phyloP scores from a whole-genome alignment of 2,113 vertebrate species.

The Oxygymnocypris stewartii region DNA sequence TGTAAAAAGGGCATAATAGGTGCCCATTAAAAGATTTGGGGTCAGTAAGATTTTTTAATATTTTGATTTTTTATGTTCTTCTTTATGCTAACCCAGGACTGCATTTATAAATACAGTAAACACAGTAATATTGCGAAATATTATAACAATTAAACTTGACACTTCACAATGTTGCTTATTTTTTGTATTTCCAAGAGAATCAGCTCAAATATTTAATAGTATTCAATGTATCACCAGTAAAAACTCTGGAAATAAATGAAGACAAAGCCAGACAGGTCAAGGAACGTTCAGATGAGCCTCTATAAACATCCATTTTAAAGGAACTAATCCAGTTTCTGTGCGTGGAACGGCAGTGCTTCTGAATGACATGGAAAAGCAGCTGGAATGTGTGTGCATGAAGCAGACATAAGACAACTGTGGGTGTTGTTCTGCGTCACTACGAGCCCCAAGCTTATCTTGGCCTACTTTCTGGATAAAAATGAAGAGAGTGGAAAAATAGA shows the following conservation, averaged over 20 bases:
- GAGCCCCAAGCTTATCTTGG: slow-evolving; percentile 74
- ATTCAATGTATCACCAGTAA: neutral
- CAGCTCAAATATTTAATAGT: neutral
- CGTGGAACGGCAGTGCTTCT: slow-evolving; percentile 19
- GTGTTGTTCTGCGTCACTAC: slow-evolving; percentile 65
- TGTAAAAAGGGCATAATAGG: too few relatives aligned
- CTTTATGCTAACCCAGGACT: too few relatives aligned
- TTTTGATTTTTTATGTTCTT: too few relatives aligned
- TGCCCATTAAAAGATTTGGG: too few relatives aligned
- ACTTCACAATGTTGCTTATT: neutral
- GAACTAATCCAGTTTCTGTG: slow-evolving; percentile 10
- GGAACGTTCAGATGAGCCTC: neutral
- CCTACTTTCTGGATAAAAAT: slow-evolving; percentile 69
- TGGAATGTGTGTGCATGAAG: neutral
- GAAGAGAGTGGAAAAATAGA: slow-evolving; percentile 12
- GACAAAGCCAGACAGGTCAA: neutral
- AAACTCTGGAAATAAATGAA: neutral
- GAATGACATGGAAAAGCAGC: slow-evolving; percentile 31
- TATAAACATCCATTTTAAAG: slow-evolving; percentile 14
- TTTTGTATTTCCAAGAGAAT: neutral
- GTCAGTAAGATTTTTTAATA: too few relatives aligned
- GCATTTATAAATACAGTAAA: neutral
- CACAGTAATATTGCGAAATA: neutral
- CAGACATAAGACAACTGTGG: slow-evolving; percentile 55
- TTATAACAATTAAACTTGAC: neutral